Evolutionary conservation across 2,113 vertebrate species (phyloP).

Genomic region (Passer domesticus): DNA sequence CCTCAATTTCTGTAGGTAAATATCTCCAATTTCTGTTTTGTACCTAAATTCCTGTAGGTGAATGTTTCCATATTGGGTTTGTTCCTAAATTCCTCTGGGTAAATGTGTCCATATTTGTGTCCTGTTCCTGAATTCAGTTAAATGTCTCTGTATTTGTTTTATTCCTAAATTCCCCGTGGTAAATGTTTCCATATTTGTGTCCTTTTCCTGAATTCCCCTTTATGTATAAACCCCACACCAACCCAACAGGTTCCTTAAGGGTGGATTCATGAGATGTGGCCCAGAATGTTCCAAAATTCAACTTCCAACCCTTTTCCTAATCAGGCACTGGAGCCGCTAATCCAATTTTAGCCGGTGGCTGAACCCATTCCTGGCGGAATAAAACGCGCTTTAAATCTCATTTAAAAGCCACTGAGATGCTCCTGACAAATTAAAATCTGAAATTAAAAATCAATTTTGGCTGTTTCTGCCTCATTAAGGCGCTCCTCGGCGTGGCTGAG

Average conservation of each 20-base stretch:
- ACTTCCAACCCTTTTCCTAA: background rate
- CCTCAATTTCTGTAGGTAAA: fast-evolving
- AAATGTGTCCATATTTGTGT: fast-evolving
- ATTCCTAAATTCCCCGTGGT: background rate
- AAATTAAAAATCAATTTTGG: conserved; percentile 47
- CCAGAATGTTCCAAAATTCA: background rate
- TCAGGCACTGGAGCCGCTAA: conserved; percentile 24
- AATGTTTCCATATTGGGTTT: background rate
- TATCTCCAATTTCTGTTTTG: fast-evolving
- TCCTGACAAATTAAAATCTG: conserved; percentile 47
- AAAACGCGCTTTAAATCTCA: background rate
- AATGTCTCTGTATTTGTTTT: background rate
- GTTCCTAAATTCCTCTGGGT: fast-evolving
- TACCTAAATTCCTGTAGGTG: background rate
- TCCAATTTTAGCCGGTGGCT: conserved; percentile 29
- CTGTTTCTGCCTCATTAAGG: conserved; percentile 24
- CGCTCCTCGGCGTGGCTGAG: background rate
- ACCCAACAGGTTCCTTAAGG: background rate
- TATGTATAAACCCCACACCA: fast-evolving
- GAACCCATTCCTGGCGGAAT: background rate
- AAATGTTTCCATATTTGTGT: background rate
- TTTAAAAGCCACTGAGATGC: background rate
- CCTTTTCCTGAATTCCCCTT: background rate
- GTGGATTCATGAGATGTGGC: background rate
- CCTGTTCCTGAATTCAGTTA: background rate